phyloP scores from a whole-genome alignment of 2,113 vertebrate genomes.

The Xenopus tropicalis region DNA sequence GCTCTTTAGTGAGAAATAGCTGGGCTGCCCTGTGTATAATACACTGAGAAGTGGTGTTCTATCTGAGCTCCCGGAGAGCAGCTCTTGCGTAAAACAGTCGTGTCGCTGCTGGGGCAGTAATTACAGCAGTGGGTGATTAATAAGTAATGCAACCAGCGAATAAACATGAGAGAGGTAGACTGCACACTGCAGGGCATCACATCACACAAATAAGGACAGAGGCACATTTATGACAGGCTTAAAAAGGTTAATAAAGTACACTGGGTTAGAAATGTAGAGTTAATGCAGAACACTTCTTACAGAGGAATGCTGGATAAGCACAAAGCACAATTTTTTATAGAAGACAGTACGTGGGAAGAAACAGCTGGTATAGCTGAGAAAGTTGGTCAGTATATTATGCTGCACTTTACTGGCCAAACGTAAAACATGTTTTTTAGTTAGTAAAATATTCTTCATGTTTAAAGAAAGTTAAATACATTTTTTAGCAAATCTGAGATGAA shows the following conservation, averaged over 20 bases:
- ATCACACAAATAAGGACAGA: background rate
- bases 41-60: background rate
- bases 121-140: conserved; percentile 39
- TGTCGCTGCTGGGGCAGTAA: conserved; percentile 33
- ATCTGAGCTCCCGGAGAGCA: conserved; percentile 22
- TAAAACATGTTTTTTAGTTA: no score
- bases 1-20: conserved; percentile 1
- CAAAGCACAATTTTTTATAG: no score
- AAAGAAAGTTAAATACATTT: no score
- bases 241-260: background rate
- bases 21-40: background rate
- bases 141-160: conserved; percentile 25
- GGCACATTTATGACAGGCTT: background rate
- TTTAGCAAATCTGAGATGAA: no score
- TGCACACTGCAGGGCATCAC: conserved; percentile 18
- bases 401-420: no score
- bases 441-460: no score
- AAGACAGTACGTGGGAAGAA: no score
- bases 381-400: no score
- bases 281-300: background rate
- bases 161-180: conserved; percentile 35
- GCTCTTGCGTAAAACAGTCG: conserved; percentile 14
- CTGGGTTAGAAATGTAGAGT: no score
- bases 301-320: background rate
- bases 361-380: no score